A percentile compares a stretch with the other conserved stretches of the same genome.
phyloP scores from a whole-genome alignment of 2,797 vertebrate genomes.

The Poeciliopsis presidionis region DNA sequence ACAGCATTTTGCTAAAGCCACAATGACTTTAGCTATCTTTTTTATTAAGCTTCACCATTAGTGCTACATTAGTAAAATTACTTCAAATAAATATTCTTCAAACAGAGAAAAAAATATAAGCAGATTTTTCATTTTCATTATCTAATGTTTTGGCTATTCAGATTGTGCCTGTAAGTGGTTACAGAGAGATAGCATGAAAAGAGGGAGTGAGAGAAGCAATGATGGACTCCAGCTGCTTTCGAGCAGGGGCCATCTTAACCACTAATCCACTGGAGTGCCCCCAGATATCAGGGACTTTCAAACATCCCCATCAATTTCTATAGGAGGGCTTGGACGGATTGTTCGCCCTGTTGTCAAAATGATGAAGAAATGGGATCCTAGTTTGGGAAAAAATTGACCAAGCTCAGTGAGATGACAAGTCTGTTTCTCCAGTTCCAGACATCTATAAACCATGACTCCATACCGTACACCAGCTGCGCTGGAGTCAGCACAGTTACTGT shows the following conservation, averaged over 20 bases:
- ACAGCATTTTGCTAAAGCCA: background rate
- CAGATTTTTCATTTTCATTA: background rate
- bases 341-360: constrained; percentile 18
- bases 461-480: constrained; percentile 70
- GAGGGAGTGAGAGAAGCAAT: background rate
- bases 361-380: constrained; percentile 47
- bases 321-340: constrained; percentile 24
- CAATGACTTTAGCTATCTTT: background rate
- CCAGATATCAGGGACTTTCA: constrained; percentile 10
- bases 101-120: background rate
- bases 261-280: constrained; percentile 23
- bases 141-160: background rate
- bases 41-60: background rate
- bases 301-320: constrained; percentile 18
- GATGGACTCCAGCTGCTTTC: constrained; percentile 5
- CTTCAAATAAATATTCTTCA: background rate
- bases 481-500: constrained; percentile 68
- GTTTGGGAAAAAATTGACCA: constrained; percentile 55
- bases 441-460: constrained; percentile 66
- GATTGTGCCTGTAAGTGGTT: background rate
- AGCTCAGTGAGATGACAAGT: constrained; percentile 59
- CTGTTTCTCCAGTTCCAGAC: constrained; percentile 70
- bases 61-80: background rate
- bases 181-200: background rate
- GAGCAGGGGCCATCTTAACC: constrained; percentile 14